Evolutionary conservation across 2,888 invertebrate genomes (phyloP).

Genomic region (Luperina testacea): DNA sequence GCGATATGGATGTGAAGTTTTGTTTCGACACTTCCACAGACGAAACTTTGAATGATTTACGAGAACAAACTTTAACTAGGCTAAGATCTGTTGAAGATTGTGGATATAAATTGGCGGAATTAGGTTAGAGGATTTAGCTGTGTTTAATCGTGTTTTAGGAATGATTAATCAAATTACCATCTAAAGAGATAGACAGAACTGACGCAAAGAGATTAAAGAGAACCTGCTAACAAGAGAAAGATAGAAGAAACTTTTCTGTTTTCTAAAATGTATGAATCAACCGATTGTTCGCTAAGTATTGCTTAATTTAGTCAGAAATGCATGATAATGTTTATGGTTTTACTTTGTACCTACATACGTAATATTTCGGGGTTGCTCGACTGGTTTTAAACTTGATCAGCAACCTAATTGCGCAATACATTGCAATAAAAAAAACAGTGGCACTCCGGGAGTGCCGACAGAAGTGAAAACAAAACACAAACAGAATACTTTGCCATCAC

Average conservation of each 20-base stretch:
- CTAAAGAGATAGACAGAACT: background rate
- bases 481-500: too few species aligned
- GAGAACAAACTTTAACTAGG: conserved; percentile 57
- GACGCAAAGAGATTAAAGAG: too few species aligned
- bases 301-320: background rate
- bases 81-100: conserved; percentile 49
- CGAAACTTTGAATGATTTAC: conserved; percentile 77
- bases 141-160: conserved; percentile 8
- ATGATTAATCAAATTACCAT: background rate
- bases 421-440: too few species aligned
- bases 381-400: background rate
- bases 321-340: background rate
- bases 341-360: too few species aligned
- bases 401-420: too few species aligned
- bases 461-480: too few species aligned
- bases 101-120: conserved; percentile 23
- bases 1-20: conserved; percentile 67
- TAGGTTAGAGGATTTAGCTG: conserved; percentile 18
- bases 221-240: background rate
- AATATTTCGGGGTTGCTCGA: background rate
- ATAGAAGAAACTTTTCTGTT: background rate
- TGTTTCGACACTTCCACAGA: conserved; percentile 76
- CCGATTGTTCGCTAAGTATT: background rate
- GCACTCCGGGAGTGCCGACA: too few species aligned
- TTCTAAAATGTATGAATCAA: background rate